Conservation (phyloP, 2,797 vertebrate species). For the Cossypha polioptera region DNA sequence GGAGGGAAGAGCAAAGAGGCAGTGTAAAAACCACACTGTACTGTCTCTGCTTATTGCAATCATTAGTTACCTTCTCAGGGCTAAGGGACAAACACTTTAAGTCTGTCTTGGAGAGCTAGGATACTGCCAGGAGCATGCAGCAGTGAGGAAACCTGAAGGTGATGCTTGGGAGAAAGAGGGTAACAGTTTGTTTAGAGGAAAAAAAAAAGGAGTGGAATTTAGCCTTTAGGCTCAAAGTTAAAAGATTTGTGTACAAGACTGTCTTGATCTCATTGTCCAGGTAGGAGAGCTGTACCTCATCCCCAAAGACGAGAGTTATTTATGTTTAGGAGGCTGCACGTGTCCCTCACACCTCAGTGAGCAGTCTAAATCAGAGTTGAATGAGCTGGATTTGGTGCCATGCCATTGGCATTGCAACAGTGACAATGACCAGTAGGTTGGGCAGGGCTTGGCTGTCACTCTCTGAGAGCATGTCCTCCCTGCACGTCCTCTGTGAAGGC, state of each 20-base stretch:
- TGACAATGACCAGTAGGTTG: not conserved
- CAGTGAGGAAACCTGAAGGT: not conserved
- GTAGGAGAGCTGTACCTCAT: not conserved
- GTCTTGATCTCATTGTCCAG: not conserved
- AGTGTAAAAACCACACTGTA: not conserved
- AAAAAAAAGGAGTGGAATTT: not conserved
- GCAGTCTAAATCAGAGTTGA: not conserved
- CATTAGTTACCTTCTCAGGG: not conserved
- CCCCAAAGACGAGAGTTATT: not conserved
- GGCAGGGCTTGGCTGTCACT: not conserved
- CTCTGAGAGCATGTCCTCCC: not conserved
- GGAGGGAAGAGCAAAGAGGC: not conserved
- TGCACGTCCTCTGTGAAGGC: not conserved
- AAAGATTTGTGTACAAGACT: not conserved
- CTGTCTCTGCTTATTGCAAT: not conserved
- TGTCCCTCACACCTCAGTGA: not conserved
- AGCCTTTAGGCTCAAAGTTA: not conserved
- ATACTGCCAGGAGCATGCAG: not conserved
- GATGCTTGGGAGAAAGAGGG: not conserved
- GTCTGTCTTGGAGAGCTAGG: rapidly evolving
- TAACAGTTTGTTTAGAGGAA: not conserved
- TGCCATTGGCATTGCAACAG: not conserved
- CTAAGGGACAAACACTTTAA: not conserved
- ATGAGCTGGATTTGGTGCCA: not conserved
- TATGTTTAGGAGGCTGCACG: not conserved